These are phyloP conservation scores for Porites lobata DNA, from an alignment of 92 coral and sea anemone genomes.

Conservation along the genomic window DNA sequence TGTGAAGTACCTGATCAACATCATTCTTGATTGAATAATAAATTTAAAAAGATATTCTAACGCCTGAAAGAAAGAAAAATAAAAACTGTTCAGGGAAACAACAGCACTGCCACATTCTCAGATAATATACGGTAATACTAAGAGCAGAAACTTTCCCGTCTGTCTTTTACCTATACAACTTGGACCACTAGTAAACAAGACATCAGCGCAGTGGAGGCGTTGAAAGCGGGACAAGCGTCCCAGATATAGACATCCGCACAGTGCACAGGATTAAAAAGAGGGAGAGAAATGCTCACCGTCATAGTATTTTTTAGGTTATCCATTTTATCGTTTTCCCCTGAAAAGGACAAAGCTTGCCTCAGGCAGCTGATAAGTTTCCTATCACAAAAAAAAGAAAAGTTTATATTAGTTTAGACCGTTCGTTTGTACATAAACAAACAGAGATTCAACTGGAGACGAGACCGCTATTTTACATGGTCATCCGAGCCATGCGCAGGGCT, in stretches of 20 bases:
- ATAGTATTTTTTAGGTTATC: slow-evolving; percentile 81
- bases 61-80: slow-evolving; percentile 70
- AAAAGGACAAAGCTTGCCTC: slow-evolving; percentile 69
- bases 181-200: too few species aligned
- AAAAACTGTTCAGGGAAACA: neutral
- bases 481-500: too few species aligned
- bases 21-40: slow-evolving; percentile 93
- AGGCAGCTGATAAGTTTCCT: slow-evolving; percentile 86
- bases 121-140: too few species aligned
- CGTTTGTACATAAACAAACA: too few species aligned
- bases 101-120: neutral
- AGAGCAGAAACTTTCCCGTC: too few species aligned
- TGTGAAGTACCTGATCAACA: slow-evolving; percentile 75
- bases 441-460: too few species aligned
- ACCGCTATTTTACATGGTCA: too few species aligned
- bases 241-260: neutral
- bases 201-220: neutral
- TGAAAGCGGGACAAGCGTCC: neutral
- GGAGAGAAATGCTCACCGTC: slow-evolving; percentile 50
- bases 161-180: too few species aligned
- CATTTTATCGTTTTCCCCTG: slow-evolving; percentile 70
- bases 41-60: slow-evolving; percentile 90
- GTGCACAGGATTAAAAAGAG: too few species aligned
- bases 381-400: neutral
- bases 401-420: neutral